Base-by-base conservation (phyloP, 2,797 vertebrate species). In the Coluber constrictor region DNA sequence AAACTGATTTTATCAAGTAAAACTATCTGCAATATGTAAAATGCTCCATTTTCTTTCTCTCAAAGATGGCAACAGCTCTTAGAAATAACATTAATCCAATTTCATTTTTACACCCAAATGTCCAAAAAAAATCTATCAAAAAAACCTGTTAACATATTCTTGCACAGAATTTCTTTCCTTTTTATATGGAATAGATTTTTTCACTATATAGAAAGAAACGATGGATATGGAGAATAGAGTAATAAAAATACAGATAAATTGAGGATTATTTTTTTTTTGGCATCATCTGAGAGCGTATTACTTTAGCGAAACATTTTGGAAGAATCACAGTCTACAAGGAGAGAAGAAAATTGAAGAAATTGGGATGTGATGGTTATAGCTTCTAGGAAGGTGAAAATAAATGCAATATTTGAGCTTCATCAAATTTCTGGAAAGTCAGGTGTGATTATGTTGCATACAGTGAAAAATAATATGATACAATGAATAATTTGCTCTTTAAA, bases 1-100 rank as follows among this genome's bases (percentile, higher is more conserved):
- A 93, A 32, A 95, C 92, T 94, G 61, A 18, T 63, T 15, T 32
- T 96, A 90, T 93, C 59, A 92, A 57, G 94, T 93, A 57, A 94
- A 96, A 95, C 92, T 93, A 86, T 96, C 94, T 43, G 61, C 92
- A 95, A 93, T 37, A 93, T 83, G 86, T 90, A 92, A 87, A 96
- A 92, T 93, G 37, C 61, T 93, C 89, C 83, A 93, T 32, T 92
- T 97, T 88, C 86, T 70, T 94, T 92, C 94, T 95, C 90, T 91
- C 94, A n/a, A 60, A 87, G 3, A 43, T 55, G 93, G 60, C 79
- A 94, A 93, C 93, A 88, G 16, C 90, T 8, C 94, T 55, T 66
- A 95, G 60, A 91, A 89, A 93, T 32, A 59, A 70, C 96, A 93
- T 92, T 63, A 94, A 12, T 90, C 6, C 94, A 92, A 95, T 94